These are phyloP conservation scores for Pseudachorutes palmiensis DNA, from an alignment of 1,140 invertebrate species.

Conservation along the genomic window DNA sequence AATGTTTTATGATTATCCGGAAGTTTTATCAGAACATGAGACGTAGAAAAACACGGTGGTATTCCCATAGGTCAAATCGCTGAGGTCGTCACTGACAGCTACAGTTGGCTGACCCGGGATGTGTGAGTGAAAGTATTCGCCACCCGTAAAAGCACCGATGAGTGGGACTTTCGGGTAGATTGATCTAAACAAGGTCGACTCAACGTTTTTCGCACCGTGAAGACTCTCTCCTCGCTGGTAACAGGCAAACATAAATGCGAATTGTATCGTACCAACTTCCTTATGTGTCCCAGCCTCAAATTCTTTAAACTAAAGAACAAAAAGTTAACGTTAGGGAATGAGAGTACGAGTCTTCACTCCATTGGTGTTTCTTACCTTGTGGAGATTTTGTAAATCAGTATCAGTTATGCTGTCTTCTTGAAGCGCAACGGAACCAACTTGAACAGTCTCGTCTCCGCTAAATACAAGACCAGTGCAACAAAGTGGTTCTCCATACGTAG, in stretches of 20 bases:
- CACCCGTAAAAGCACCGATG: conserved; percentile 53
- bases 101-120: conserved; percentile 14
- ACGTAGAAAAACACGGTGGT: not conserved
- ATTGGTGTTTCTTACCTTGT: conserved; percentile 12
- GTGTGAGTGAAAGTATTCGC: conserved; percentile 43
- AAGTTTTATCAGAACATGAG: too few species aligned
- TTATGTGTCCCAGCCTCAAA: conserved; percentile 41
- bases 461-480: not conserved
- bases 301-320: conserved; percentile 40
- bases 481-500: not conserved
- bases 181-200: conserved; percentile 51
- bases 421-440: conserved; percentile 22
- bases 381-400: conserved; percentile 18
- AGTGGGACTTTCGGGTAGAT: conserved; percentile 52
- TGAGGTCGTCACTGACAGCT: not conserved
- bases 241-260: conserved; percentile 56
- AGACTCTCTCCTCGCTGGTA: conserved; percentile 46
- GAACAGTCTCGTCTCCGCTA: not conserved
- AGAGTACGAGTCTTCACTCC: not conserved
- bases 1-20: too few species aligned
- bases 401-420: conserved; percentile 14
- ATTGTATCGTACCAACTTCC: conserved; percentile 29
- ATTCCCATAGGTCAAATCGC: not conserved
- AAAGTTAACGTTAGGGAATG: conserved; percentile 11
- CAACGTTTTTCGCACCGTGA: conserved; percentile 46